Percentiles rank a stretch among this genome's conserved stretches.
These are phyloP conservation scores for Rallus limicola DNA, from an alignment of 2,113 vertebrate genomes.

Conservation along the genomic window DNA sequence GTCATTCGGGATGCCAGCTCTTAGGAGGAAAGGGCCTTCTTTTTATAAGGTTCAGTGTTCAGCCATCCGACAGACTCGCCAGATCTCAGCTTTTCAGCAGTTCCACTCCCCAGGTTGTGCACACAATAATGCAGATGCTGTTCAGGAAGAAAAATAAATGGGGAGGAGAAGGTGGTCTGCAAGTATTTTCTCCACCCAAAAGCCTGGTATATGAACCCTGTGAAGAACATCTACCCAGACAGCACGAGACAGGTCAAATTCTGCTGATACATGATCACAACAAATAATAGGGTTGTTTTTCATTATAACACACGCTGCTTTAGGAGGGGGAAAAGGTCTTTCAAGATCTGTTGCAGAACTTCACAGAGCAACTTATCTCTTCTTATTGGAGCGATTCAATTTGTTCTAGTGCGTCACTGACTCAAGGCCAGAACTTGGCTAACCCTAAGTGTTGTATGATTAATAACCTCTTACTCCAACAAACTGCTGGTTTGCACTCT, in stretches of 20 bases:
- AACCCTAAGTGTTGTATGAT: conserved; percentile 55
- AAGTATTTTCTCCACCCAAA: not conserved
- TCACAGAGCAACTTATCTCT: conserved; percentile 4
- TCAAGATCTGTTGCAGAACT: not conserved
- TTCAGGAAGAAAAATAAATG: not conserved
- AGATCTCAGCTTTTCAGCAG: not conserved
- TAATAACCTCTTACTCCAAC: conserved; percentile 60
- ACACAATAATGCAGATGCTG: not conserved
- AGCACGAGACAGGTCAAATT: not conserved
- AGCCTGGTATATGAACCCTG: not conserved
- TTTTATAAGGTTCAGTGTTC: not conserved
- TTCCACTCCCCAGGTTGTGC: not conserved
- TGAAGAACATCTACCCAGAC: not conserved
- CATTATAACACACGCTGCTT: not conserved
- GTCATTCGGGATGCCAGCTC: not conserved
- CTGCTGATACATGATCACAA: not conserved
- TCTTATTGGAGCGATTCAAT: conserved; percentile 35
- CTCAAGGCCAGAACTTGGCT: conserved; percentile 49
- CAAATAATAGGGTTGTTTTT: not conserved
- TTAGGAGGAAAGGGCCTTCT: not conserved
- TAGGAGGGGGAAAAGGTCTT: not conserved
- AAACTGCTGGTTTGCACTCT: conserved; percentile 35
- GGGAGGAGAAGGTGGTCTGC: not conserved
- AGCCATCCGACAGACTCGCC: not conserved
- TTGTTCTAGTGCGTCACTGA: conserved; percentile 48